Evolutionary conservation across 1,140 invertebrate genomes (phyloP).

Genomic region (Neodiprion fabricii): DNA sequence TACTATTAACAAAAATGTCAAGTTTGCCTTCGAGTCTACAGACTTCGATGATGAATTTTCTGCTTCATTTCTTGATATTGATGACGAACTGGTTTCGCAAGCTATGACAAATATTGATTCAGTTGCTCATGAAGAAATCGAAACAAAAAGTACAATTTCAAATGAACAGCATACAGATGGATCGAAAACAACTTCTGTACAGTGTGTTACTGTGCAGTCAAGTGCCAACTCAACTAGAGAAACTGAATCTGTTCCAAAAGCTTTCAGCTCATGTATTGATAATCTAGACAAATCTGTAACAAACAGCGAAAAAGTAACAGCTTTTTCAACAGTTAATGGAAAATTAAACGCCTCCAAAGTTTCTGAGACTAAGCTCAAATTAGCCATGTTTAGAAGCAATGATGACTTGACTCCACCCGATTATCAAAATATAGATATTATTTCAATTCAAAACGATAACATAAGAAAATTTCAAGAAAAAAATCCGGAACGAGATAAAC

Average conservation of each 20-base stretch:
- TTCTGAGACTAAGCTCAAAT: background rate
- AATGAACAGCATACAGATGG: background rate
- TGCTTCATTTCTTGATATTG: background rate
- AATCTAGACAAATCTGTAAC: background rate
- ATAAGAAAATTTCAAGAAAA: background rate
- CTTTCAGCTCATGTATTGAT: background rate
- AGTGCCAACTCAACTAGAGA: background rate
- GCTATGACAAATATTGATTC: background rate
- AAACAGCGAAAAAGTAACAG: background rate
- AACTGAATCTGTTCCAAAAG: slow-evolving; percentile 4
- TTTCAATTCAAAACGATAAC: background rate
- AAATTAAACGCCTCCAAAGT: background rate
- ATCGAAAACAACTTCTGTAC: background rate
- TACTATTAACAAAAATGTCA: background rate
- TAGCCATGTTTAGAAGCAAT: slow-evolving; percentile 17
- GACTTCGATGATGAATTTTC: background rate
- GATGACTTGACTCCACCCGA: slow-evolving; percentile 13
- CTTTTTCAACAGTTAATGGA: background rate
- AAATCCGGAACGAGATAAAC: background rate
- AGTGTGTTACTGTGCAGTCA: background rate
- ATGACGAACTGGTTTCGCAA: background rate
- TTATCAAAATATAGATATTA: background rate
- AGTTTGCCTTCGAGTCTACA: background rate
- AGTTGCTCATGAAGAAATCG: background rate
- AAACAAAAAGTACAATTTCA: background rate